These are phyloP conservation scores for Gastrophryne carolinensis DNA, from an alignment of 2,797 vertebrate genomes.

Conservation along the genomic window DNA sequence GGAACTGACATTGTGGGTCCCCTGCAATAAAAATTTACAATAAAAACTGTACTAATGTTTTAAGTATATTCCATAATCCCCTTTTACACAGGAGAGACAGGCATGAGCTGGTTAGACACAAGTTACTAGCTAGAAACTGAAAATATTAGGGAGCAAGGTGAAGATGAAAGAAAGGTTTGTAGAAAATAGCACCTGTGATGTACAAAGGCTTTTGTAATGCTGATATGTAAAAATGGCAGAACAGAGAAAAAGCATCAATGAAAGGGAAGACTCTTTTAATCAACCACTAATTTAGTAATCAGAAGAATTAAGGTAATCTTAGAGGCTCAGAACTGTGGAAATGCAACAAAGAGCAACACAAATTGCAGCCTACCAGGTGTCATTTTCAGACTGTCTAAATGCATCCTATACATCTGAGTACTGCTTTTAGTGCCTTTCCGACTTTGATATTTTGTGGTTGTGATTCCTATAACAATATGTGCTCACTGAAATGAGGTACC, in stretches of 20 bases:
- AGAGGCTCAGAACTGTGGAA: conserved; percentile 60
- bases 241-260: conserved; percentile 76
- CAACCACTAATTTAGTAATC: conserved; percentile 92
- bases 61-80: too few species aligned
- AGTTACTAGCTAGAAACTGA: background rate
- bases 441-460: conserved; percentile 45
- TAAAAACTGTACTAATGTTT: too few species aligned
- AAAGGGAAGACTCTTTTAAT: conserved; percentile 85
- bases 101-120: background rate
- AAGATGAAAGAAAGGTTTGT: conserved; percentile 75
- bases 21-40: too few species aligned
- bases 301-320: conserved; percentile 69
- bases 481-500: background rate
- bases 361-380: conserved; percentile 62
- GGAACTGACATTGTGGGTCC: too few species aligned
- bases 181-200: conserved; percentile 77
- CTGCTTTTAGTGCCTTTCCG: conserved; percentile 55
- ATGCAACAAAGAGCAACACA: conserved; percentile 64
- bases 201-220: conserved; percentile 76
- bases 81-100: too few species aligned
- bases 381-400: conserved; percentile 62
- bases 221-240: conserved; percentile 61
- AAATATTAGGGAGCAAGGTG: background rate
- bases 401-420: conserved; percentile 43
- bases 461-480: conserved; percentile 13